A percentile compares a stretch with the other conserved stretches of the same genome.
These are phyloP conservation scores for Lasioglossum pauxillum DNA, from an alignment of 2,888 invertebrate species.

Conservation along the genomic window DNA sequence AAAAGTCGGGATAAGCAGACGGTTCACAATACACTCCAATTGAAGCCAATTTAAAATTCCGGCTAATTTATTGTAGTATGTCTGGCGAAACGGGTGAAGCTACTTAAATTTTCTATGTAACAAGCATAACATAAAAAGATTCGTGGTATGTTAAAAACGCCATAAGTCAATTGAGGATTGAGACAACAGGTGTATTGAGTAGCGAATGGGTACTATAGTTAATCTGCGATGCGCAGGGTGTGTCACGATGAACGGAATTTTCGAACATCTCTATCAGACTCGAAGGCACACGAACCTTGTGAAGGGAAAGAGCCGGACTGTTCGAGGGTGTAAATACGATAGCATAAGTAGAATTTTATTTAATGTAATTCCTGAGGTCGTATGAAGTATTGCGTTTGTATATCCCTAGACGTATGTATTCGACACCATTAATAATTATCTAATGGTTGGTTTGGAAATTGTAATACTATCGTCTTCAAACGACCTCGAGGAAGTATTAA, in stretches of 20 bases:
- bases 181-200: background rate
- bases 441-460: background rate
- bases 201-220: background rate
- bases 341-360: conserved; percentile 18
- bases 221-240: background rate
- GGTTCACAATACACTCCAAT: too few species aligned
- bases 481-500: background rate
- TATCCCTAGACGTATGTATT: background rate
- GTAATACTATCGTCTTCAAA: background rate
- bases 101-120: background rate
- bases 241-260: background rate
- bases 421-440: background rate
- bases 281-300: background rate
- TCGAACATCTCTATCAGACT: background rate
- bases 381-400: background rate
- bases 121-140: background rate
- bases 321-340: conserved; percentile 14
- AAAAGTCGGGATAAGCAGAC: background rate
- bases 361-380: conserved; percentile 12
- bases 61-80: background rate
- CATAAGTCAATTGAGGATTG: background rate
- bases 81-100: background rate
- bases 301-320: background rate
- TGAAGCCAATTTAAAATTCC: background rate
- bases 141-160: background rate